Conservation (phyloP, 2,797 vertebrate genomes). For the Pogonophryne albipinna region DNA sequence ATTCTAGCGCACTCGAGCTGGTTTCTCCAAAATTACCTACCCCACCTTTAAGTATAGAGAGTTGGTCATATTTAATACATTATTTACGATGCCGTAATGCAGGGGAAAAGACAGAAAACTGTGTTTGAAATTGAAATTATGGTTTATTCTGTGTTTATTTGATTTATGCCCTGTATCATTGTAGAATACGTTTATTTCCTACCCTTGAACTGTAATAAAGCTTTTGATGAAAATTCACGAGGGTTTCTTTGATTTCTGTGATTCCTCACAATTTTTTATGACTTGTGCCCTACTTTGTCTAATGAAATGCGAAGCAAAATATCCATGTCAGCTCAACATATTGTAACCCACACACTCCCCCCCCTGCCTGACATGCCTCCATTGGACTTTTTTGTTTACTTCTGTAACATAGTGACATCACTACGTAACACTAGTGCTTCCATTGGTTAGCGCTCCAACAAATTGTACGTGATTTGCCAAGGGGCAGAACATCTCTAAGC, state of each 20-base stretch:
- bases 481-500: too few species aligned
- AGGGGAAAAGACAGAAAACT: constrained; percentile 3
- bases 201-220: constrained; percentile 44
- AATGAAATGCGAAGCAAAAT: background rate
- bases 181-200: constrained; percentile 7
- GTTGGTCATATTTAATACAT: constrained; percentile 20
- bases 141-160: constrained; percentile 17
- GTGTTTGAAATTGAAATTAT: background rate
- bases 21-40: too few species aligned
- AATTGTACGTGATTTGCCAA: too few species aligned
- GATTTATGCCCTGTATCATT: constrained; percentile 29
- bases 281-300: background rate
- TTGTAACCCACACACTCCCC: background rate
- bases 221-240: constrained; percentile 35
- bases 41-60: background rate
- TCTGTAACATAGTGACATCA: too few species aligned
- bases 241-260: background rate
- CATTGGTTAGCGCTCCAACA: too few species aligned
- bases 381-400: too few species aligned
- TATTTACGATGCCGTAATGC: background rate
- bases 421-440: too few species aligned
- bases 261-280: background rate
- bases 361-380: too few species aligned
- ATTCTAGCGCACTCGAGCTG: too few species aligned
- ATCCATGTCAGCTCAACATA: background rate